Evolutionary conservation across 2,113 vertebrate genomes (phyloP), one percentile per base, ranked within the genome.

Genomic region (Accipiter cooperii): DNA sequence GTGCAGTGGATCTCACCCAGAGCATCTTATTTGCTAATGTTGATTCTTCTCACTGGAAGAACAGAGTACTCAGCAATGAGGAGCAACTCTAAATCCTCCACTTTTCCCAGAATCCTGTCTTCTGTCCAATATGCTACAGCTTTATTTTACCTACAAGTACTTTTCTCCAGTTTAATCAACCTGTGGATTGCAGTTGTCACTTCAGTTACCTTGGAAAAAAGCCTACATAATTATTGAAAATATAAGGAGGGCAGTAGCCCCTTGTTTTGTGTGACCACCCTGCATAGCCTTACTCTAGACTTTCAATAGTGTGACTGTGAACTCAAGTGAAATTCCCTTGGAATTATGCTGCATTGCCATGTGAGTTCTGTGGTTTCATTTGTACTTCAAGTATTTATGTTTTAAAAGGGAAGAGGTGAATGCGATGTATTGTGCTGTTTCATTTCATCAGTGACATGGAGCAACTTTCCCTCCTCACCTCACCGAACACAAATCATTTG

Each of bases 71-170:
- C 8, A 10, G n/a, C 40, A 87, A 19, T 65, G 28, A 60, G 17
- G 17, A 76, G 8, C 0, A 0, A 47, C 49, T 66, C 42, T 47
- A 42, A 87, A 52, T 73, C 29, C 17, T 82, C 18, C 7, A 1
- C n/a, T 69, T 91, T 47, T 13, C 70, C 17, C 28, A 34, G 55
- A 69, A 78, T 64, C n/a, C 69, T 70, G 52, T 76, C 54, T 20
- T 79, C 31, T 40, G 6, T 54, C 40, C 54, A 44, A 11, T 46
- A 31, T 19, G 3, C 20, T 82, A 40, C 61, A 73, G 21, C 28
- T 89, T 90, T 90, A 16, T 84, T 89, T 93, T 40, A 38, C 36
- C 22, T 70, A 58, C 25, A 57, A 75, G 26, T 87, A n/a, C 22
- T 87, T 84, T 71, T 49, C 40, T 89, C 12, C 44, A 65, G 29